Percentiles rank a stretch among this genome's conserved stretches.
Evolutionary conservation across 2,888 invertebrate genomes (phyloP).

Genomic region (Blastobasis lacticolella): DNA sequence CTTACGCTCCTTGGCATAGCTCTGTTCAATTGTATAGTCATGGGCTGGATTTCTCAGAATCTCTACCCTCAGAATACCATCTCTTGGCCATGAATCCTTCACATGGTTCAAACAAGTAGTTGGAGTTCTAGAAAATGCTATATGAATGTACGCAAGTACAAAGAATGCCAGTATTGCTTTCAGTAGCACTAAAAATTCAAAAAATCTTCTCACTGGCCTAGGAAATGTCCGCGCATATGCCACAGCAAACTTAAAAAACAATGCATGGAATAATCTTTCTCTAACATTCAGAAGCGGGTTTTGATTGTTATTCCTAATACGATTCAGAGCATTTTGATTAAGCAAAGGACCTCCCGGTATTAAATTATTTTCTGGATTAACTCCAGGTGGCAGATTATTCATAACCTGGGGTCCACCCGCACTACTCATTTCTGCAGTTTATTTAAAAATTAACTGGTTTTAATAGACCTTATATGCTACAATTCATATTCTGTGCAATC

Average conservation of each 20-base stretch:
- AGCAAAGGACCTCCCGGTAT: conserved; percentile 72
- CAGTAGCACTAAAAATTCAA: conserved; percentile 87
- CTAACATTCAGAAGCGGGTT: conserved; percentile 89
- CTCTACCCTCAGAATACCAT: conserved; percentile 95
- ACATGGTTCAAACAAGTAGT: conserved; percentile 94
- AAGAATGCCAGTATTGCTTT: conserved; percentile 88
- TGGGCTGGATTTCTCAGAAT: conserved; percentile 81
- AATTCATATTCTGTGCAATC: conserved; percentile 39
- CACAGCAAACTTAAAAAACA: conserved; percentile 94
- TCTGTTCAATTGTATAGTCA: conserved; percentile 86
- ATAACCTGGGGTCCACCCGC: conserved; percentile 47
- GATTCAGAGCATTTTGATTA: conserved; percentile 62
- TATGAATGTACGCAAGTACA: conserved; percentile 94
- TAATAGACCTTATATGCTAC: too few relatives aligned
- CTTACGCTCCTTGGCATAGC: conserved; percentile 87
- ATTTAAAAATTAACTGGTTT: conserved; percentile 11
- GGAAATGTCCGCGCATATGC: conserved; percentile 95
- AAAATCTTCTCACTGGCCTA: conserved; percentile 83
- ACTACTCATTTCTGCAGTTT: conserved; percentile 41
- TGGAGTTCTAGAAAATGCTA: conserved; percentile 93
- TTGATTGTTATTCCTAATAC: conserved; percentile 76
- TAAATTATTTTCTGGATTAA: conserved; percentile 68
- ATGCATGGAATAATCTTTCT: conserved; percentile 93
- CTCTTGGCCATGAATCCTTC: conserved; percentile 92
- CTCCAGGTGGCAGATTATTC: conserved; percentile 63